Conservation (phyloP, 2,113 vertebrate genomes). For the Malurus alboscapulatus region DNA sequence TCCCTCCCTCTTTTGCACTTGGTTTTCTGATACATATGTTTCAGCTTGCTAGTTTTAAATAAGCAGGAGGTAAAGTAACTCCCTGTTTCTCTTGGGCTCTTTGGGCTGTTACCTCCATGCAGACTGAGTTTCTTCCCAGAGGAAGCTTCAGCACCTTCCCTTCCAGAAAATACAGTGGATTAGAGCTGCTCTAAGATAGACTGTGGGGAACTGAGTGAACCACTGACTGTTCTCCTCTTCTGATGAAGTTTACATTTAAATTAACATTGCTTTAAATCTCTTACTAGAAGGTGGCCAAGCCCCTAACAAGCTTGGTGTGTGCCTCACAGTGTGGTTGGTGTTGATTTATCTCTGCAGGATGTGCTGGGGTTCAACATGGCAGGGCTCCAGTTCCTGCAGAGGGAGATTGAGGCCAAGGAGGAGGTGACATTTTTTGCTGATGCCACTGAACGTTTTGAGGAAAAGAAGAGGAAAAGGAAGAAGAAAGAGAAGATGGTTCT, state of each 20-base stretch:
- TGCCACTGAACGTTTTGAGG: constrained; percentile 84
- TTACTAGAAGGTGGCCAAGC: not conserved
- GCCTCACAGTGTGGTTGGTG: not conserved
- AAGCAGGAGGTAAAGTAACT: not conserved
- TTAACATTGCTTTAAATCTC: not conserved
- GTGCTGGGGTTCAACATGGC: constrained; percentile 92
- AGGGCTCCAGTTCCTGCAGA: constrained; percentile 89
- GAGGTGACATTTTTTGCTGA: constrained; percentile 94
- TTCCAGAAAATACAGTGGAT: not conserved
- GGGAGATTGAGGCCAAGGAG: constrained; percentile 90
- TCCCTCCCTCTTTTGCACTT: not conserved
- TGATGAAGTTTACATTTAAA: not conserved
- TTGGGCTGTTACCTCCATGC: not conserved
- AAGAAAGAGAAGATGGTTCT: constrained; percentile 88
- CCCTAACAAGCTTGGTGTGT: not conserved
- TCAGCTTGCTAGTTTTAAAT: not conserved
- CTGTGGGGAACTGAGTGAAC: not conserved
- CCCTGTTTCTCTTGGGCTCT: not conserved
- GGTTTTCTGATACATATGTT: not conserved
- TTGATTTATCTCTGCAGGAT: constrained; percentile 75
- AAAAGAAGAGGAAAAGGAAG: constrained; percentile 88
- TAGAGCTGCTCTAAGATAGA: not conserved
- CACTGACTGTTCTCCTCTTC: not conserved
- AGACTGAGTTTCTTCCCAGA: not conserved
- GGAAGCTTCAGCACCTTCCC: not conserved